Base-by-base conservation (phyloP, 1,140 invertebrate species). In the Pseudomyrmex gracilis region DNA sequence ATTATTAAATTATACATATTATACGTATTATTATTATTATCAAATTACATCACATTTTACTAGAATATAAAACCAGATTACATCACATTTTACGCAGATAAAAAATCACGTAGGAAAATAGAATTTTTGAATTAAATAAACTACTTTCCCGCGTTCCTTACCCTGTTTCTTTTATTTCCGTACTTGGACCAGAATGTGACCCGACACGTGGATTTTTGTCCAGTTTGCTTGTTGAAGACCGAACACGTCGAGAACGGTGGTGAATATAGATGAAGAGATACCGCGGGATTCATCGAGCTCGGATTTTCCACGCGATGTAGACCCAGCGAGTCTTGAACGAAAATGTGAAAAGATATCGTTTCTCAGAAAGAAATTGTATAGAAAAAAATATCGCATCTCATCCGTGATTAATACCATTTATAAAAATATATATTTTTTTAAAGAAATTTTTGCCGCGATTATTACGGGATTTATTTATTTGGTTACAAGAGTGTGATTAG, bases 301-400 rank as follows among this genome's bases (percentile, higher is more conserved):
- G 97, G 95, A 93, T 99, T 99, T 95, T 99, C 98, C 77, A 99
- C 98, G 2, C 99, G 96, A 94, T 99, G 99, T 5, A 99, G 95
- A 1, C 99, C 99, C 80, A 99, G 93, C 0, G 97, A 97, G 95
- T 99, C 99, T 99, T 91, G 13, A 83, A 82, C 2, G 12, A 10
- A 67, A 66, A 73, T 47, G 34, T 34, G 34, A 55, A 45, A 12
- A n/a, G 1, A 43, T 10, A 53, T 61, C 20, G 49, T 51, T 60
- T 57, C 1, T 70, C 34, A 24, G 34, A 34, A 5, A 34, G 34
- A 2, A 9, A 60, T 58, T 34, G 51, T 74, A 67, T 34, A 4
- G 47, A 15, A 13, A 13, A 58, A 34, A 34, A 34, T 34, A 53
- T 61, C 51, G 24, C 22, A 70, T 22, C 24, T 22, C 24, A 53